These are phyloP conservation scores for Liposcelis brunnea DNA, from an alignment of 2,888 invertebrate species.

Conservation along the genomic window DNA sequence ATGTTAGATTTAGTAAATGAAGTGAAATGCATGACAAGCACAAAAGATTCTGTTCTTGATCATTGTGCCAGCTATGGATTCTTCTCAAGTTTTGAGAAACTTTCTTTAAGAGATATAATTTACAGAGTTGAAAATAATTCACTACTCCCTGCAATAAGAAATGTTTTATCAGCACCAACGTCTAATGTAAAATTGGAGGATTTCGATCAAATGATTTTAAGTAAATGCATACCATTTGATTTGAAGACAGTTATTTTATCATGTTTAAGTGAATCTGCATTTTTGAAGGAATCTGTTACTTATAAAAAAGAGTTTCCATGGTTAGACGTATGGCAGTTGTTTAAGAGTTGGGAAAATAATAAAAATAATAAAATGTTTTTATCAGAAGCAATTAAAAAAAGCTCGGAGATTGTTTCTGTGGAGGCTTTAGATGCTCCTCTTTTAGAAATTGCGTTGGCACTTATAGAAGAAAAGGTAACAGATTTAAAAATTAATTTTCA, in stretches of 20 bases:
- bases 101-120: constrained; percentile 10
- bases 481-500: no score
- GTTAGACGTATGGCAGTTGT: background rate
- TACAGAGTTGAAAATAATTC: background rate
- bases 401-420: background rate
- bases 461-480: background rate
- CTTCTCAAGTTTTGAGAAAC: constrained; percentile 18
- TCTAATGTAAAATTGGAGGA: constrained; percentile 26
- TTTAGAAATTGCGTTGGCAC: constrained; percentile 3
- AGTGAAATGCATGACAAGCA: constrained; percentile 31
- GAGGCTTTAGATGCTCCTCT: background rate
- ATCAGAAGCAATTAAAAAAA: background rate
- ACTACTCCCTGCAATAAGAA: constrained; percentile 26
- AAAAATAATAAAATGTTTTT: background rate
- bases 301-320: constrained; percentile 27
- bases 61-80: constrained; percentile 11
- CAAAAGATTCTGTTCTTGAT: constrained; percentile 39
- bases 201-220: constrained; percentile 34
- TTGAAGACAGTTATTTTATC: constrained; percentile 34
- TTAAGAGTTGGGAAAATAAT: background rate
- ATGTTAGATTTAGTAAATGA: constrained; percentile 37
- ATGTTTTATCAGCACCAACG: constrained; percentile 29
- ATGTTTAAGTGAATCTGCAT: constrained; percentile 32
- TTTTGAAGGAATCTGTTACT: constrained; percentile 28
- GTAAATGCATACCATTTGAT: constrained; percentile 35